Evolutionary conservation across 2,888 invertebrate genomes (phyloP), one percentile per base, ranked within the genome.

Genomic region (Epiblema foenella): DNA sequence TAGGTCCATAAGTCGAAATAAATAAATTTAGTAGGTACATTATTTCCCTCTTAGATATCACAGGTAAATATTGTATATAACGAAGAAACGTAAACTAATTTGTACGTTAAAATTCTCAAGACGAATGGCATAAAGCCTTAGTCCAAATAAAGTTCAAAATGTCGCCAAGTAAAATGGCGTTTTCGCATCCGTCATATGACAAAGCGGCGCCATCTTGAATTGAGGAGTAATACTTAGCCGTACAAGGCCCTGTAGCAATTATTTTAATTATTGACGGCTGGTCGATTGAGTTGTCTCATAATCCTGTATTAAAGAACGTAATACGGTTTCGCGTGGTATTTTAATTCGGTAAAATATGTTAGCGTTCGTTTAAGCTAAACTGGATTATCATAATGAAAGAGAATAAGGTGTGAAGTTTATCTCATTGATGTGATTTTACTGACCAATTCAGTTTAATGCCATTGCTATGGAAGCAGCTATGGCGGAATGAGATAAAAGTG

Each of bases 161-260:
- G 68, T 68, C 68, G 29, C 42, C 58, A 51, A 68, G 75, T 15
- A 79, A 81, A 78, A 81, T 80, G 78, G 79, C 79, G 79, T 77
- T 89, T 88, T 85, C 78, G 75, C 80, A 75, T 80, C 75, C 15
- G 80, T 82, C 79, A 81, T 81, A 78, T 82, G 87, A 89, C 87
- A 88, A 86, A 85, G 77, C 9, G 77, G 77, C 85, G 86, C 88
- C 89, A 89, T 90, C 83, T 89, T 89, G 88, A 4, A n/a, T n/a
- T 7, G 46, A 46, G n/a, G 82, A 84, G 81, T 85, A 87, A n/a
- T n/a, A n/a, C n/a, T 90, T 89, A 89, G 79, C 89, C 88, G 79
- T 87, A 89, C 77, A 88, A 82, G 88, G 89, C 79, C 79, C 77
- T 75, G 77, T 74, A 73, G 79, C 84, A 86, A 89, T 89, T 89